Percentiles rank a stretch among this genome's conserved stretches.
Conservation (phyloP, 2,113 vertebrate species). For the Clarias magur region DNA sequence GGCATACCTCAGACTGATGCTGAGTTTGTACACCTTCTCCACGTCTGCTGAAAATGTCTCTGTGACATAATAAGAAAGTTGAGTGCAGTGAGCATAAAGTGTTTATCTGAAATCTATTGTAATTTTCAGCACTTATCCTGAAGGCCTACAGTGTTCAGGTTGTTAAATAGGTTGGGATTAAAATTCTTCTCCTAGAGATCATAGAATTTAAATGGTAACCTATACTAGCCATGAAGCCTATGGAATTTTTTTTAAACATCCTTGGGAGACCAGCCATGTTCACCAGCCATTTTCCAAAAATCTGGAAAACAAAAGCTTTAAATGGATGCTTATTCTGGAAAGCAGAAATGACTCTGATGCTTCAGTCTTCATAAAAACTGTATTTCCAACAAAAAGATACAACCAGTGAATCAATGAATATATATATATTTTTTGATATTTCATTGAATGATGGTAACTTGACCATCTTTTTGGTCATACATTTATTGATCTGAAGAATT, state of each 20-base stretch:
- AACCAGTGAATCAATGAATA: too few species aligned
- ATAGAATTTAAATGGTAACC: not conserved
- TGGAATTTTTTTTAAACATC: not conserved
- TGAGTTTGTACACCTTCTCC: slow-evolving; percentile 66
- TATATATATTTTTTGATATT: too few species aligned
- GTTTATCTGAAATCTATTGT: too few species aligned
- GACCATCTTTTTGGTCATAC: not conserved
- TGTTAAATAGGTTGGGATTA: not conserved
- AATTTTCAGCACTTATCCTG: too few species aligned
- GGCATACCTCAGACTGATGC: slow-evolving; percentile 68
- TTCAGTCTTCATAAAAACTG: not conserved
- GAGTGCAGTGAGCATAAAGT: not conserved
- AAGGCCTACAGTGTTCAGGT: not conserved
- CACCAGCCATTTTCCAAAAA: not conserved
- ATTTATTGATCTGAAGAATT: not conserved
- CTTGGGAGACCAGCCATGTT: not conserved
- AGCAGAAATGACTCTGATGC: not conserved
- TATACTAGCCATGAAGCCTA: not conserved
- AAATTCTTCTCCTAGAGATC: not conserved
- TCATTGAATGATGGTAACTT: not conserved
- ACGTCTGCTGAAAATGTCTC: slow-evolving; percentile 66
- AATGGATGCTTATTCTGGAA: not conserved
- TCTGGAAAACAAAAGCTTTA: not conserved
- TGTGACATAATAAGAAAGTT: slow-evolving; percentile 30
- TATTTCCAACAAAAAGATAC: not conserved